Percentiles rank a stretch among this genome's conserved stretches.
phyloP scores from a whole-genome alignment of 2,888 invertebrate species.

The Argynnis bischoffii region DNA sequence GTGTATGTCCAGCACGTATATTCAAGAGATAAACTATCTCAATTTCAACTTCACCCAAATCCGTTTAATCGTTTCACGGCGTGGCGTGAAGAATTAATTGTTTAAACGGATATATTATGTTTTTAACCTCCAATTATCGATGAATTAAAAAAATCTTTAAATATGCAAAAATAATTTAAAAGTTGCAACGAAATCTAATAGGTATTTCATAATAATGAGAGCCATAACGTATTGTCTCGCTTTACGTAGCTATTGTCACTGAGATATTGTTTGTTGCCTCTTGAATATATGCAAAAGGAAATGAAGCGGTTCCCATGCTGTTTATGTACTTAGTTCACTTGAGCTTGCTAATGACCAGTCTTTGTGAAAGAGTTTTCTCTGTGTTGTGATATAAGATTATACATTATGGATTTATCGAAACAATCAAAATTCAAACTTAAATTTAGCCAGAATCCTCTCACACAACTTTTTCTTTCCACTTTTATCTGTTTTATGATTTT shows the following conservation, averaged over 20 bases:
- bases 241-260: conserved; percentile 75
- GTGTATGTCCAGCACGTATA: too few relatives aligned
- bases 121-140: too few relatives aligned
- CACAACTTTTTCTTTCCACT: too few relatives aligned
- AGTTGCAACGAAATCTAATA: neutral
- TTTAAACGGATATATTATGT: too few relatives aligned
- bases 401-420: neutral
- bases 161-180: neutral
- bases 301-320: conserved; percentile 67
- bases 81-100: too few relatives aligned
- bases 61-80: too few relatives aligned
- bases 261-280: conserved; percentile 73
- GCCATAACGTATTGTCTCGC: conserved; percentile 72
- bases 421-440: too few relatives aligned
- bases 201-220: conserved; percentile 70
- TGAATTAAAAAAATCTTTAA: too few relatives aligned
- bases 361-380: neutral
- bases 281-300: conserved; percentile 76
- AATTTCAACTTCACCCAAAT: too few relatives aligned
- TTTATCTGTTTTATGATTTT: too few relatives aligned
- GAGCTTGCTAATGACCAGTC: conserved; percentile 5
- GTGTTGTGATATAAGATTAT: neutral
- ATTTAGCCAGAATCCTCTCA: too few relatives aligned
- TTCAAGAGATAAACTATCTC: too few relatives aligned
- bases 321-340: neutral